These are phyloP conservation scores for Cinara cedri DNA, from an alignment of 2,888 invertebrate genomes.

Conservation along the genomic window DNA sequence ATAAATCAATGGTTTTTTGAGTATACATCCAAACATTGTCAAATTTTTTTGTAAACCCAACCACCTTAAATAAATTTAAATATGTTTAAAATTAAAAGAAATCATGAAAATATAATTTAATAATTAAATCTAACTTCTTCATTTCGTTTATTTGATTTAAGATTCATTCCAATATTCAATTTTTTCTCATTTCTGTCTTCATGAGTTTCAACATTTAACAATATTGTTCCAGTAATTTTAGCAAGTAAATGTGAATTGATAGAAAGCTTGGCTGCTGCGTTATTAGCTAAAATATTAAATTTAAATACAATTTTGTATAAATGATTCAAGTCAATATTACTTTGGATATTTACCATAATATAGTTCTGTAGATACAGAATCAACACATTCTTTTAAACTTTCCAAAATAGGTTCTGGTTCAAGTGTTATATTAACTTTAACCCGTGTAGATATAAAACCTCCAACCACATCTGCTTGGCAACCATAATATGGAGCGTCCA, in stretches of 20 bases:
- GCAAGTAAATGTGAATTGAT: conserved; percentile 77
- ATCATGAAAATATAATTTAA: conserved; percentile 23
- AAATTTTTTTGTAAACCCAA: conserved; percentile 79
- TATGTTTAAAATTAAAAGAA: conserved; percentile 41
- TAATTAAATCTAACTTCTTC: conserved; percentile 71
- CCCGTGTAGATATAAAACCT: conserved; percentile 64
- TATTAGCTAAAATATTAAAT: conserved; percentile 61
- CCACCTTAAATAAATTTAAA: conserved; percentile 67
- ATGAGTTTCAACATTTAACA: conserved; percentile 69
- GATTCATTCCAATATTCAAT: conserved; percentile 85
- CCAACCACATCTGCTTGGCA: conserved; percentile 73
- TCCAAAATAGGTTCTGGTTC: conserved; percentile 61
- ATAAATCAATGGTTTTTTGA: conserved; percentile 72
- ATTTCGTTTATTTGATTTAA: conserved; percentile 83
- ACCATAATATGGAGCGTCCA: conserved; percentile 82
- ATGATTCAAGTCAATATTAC: neutral
- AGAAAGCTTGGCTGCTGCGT: conserved; percentile 70
- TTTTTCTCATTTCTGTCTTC: conserved; percentile 63
- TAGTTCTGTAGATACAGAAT: conserved; percentile 65
- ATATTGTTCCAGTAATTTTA: conserved; percentile 84
- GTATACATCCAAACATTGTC: conserved; percentile 83
- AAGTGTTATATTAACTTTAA: conserved; percentile 66
- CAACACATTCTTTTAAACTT: conserved; percentile 60
- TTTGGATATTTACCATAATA: conserved; percentile 39
- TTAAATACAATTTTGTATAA: neutral